Base-by-base conservation (phyloP, 2,113 vertebrate genomes). In the Heloderma charlesbogerti region DNA sequence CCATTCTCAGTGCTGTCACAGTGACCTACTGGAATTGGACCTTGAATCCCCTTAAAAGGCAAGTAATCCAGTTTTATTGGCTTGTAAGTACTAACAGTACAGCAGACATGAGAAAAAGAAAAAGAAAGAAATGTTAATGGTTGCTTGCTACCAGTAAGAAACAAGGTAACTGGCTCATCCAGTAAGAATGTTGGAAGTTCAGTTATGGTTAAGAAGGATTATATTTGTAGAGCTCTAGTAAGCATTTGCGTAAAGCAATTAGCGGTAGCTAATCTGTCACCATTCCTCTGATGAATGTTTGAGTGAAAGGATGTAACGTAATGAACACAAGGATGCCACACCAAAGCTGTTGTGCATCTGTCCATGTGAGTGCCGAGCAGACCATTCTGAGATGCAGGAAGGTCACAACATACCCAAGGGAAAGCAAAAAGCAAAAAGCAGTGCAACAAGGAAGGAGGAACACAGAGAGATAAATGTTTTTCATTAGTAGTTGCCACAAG, bases 111-210 rank as follows among this genome's bases (percentile, higher is more conserved):
- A 15, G 18, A 34, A 51, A 63, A 87, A 92, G 87, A 45, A 93
- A 6, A 92, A 90, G 96, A 95, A 93, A 93, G 48, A 89, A 91
- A n/a, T n/a, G 81, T 80, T 82, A 91, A 86, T 88, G 89, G 91
- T 84, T 91, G 89, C 90, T 74, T 16, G 18, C 18, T 90, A 87
- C 67, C 20, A 37, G 79, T 86, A 86, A 90, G 81, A 87, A 83
- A 57, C 31, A 54, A 27, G 25, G 60, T 5, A 45, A 1, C 82
- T 3, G 3, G 27, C 80, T 87, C 74, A 91, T 89, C 81, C 92
- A 85, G 86, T 91, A 95, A 91, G 87, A 22, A 91, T 77, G 48
- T 1, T 16, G 37, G 74, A 89, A 22, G 83, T 91, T 84, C 80
- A 94, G 89, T 60, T 91, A 94, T 69, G 84, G 89, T 63, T 84